These are phyloP conservation scores for Grapholita molesta DNA, from an alignment of 1,140 invertebrate species.

Conservation along the genomic window DNA sequence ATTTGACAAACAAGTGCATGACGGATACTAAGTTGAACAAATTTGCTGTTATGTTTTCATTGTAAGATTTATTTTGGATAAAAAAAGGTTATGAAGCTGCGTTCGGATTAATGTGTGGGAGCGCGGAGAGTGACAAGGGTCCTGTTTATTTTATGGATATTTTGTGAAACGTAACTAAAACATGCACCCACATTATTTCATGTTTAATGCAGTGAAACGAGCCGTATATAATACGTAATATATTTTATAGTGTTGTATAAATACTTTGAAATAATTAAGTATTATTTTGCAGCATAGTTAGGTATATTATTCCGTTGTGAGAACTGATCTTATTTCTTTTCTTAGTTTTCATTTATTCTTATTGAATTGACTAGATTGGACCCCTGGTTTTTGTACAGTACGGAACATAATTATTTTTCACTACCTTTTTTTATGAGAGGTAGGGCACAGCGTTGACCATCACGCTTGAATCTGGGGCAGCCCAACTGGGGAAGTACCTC, in stretches of 20 bases:
- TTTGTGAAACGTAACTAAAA: slow-evolving; percentile 52
- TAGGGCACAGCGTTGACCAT: too few species aligned
- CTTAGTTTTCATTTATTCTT: too few species aligned
- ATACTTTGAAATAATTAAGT: not conserved
- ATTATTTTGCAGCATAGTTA: too few species aligned
- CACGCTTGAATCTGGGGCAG: too few species aligned
- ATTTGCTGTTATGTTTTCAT: slow-evolving; percentile 8
- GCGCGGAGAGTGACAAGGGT: slow-evolving; percentile 39
- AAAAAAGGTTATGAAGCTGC: slow-evolving; percentile 23
- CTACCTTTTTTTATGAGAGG: too few species aligned
- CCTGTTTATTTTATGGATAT: slow-evolving; percentile 37
- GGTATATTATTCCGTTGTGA: too few species aligned
- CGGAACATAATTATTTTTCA: too few species aligned
- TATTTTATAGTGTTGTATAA: not conserved
- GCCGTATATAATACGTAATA: not conserved
- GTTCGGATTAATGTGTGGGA: slow-evolving; percentile 27
- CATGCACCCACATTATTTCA: slow-evolving; percentile 44
- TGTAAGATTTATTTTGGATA: slow-evolving; percentile 6
- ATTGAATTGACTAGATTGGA: too few species aligned
- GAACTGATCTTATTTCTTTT: too few species aligned
- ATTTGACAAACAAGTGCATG: slow-evolving; percentile 3
- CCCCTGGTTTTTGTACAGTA: too few species aligned
- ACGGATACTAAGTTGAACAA: not conserved
- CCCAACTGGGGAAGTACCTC: too few species aligned
- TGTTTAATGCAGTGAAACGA: slow-evolving; percentile 21